phyloP scores from a whole-genome alignment of 2,888 invertebrate species.

The Zelleria hepariella region DNA sequence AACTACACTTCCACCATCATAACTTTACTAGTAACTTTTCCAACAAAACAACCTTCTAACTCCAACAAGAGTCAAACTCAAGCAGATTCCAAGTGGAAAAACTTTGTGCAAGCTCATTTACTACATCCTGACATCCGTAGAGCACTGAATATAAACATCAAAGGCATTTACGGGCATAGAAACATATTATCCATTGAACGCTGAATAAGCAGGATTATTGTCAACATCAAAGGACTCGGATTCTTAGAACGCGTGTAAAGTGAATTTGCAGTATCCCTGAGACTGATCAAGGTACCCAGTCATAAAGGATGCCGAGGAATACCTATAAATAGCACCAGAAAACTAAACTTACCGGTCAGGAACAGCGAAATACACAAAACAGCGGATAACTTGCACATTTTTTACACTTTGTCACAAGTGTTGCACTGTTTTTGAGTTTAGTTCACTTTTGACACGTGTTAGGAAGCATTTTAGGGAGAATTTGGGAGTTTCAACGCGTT shows the following conservation, averaged over 20 bases:
- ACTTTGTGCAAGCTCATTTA: not conserved
- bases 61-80: not conserved
- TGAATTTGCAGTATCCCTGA: not conserved
- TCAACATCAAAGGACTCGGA: not conserved
- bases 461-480: not conserved
- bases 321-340: not conserved
- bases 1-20: too few species aligned
- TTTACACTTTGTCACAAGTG: constrained; percentile 32
- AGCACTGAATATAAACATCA: not conserved
- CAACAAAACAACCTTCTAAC: too few species aligned
- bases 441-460: not conserved
- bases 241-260: not conserved
- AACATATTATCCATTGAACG: not conserved
- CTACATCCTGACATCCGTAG: not conserved
- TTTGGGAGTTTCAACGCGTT: not conserved
- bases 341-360: constrained; percentile 49
- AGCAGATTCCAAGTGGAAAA: not conserved
- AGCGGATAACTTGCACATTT: constrained; percentile 47
- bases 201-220: not conserved
- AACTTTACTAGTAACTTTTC: too few species aligned
- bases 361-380: constrained; percentile 43
- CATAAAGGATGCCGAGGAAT: not conserved
- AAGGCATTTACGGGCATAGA: not conserved
- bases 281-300: not conserved
- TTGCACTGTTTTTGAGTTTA: not conserved